These are phyloP conservation scores for Meteorus cinctellus DNA, from an alignment of 2,888 invertebrate genomes.

Conservation along the genomic window DNA sequence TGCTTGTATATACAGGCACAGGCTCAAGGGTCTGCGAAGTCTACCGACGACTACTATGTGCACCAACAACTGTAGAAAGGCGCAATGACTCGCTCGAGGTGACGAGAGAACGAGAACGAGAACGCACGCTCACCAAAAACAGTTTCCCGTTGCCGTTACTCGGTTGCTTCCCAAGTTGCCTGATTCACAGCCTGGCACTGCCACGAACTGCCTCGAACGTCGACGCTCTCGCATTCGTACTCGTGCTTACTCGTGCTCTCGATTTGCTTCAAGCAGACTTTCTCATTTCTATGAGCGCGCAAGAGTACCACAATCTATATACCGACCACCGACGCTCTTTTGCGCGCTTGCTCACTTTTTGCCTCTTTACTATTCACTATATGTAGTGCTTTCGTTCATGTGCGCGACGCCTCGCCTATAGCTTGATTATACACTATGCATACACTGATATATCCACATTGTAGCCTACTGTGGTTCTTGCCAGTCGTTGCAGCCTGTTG, in stretches of 20 bases:
- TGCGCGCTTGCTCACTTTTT: background rate
- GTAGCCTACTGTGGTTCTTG: no score
- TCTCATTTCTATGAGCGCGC: conserved; percentile 65
- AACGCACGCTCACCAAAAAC: conserved; percentile 37
- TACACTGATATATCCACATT: no score
- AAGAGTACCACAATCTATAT: conserved; percentile 32
- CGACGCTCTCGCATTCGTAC: conserved; percentile 40
- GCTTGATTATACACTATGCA: no score
- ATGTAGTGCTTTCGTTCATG: background rate
- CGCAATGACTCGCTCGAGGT: conserved; percentile 30
- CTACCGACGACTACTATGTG: conserved; percentile 18
- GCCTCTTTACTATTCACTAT: conserved; percentile 4
- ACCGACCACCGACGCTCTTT: conserved; percentile 39
- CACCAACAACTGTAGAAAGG: conserved; percentile 22
- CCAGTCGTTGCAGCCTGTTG: no score
- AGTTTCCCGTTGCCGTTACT: conserved; percentile 39
- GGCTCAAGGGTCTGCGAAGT: background rate
- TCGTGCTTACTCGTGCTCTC: conserved; percentile 43
- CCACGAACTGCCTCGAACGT: conserved; percentile 36
- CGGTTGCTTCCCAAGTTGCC: conserved; percentile 25
- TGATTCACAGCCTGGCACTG: conserved; percentile 45
- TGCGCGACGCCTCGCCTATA: background rate
- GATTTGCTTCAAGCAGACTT: conserved; percentile 55
- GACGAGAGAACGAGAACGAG: conserved; percentile 35
- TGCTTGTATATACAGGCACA: background rate